Evolutionary conservation across 2,888 invertebrate species (phyloP).

Genomic region (Caenorhabditis sinica): DNA sequence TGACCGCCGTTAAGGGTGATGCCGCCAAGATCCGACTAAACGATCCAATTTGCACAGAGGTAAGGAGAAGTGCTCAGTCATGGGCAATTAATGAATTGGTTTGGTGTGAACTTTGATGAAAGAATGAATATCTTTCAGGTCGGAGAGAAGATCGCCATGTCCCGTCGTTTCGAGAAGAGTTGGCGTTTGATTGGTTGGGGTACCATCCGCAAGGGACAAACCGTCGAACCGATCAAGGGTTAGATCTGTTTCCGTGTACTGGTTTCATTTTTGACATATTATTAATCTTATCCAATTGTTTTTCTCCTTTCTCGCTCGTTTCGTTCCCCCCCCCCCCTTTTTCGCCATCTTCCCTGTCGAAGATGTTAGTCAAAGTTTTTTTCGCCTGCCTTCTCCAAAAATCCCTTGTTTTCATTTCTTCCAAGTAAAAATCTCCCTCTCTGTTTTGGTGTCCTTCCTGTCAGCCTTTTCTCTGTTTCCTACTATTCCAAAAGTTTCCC

Average conservation of each 20-base stretch:
- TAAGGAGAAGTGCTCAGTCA: conserved; percentile 16
- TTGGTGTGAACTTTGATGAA: background rate
- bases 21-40: conserved; percentile 91
- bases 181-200: conserved; percentile 99
- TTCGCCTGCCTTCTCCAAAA: conserved; percentile 1
- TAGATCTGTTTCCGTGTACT: conserved; percentile 44
- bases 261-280: conserved; percentile 55
- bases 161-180: conserved; percentile 98
- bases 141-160: conserved; percentile 99
- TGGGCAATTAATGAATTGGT: too few species aligned
- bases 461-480: conserved; percentile 24
- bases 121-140: conserved; percentile 52
- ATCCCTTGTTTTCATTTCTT: background rate
- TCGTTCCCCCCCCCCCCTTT: background rate
- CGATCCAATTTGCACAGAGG: conserved; percentile 98
- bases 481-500: conserved; percentile 13
- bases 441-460: background rate
- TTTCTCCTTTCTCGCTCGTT: conserved; percentile 20
- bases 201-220: conserved; percentile 97
- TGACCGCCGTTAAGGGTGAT: conserved; percentile 86
- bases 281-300: conserved; percentile 56
- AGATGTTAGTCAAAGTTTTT: conserved; percentile 28
- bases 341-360: background rate
- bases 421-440: background rate
- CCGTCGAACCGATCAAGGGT: conserved; percentile 89